These are phyloP conservation scores for Ophioninae sp. DNA, from an alignment of 2,888 invertebrate species.

Conservation along the genomic window DNA sequence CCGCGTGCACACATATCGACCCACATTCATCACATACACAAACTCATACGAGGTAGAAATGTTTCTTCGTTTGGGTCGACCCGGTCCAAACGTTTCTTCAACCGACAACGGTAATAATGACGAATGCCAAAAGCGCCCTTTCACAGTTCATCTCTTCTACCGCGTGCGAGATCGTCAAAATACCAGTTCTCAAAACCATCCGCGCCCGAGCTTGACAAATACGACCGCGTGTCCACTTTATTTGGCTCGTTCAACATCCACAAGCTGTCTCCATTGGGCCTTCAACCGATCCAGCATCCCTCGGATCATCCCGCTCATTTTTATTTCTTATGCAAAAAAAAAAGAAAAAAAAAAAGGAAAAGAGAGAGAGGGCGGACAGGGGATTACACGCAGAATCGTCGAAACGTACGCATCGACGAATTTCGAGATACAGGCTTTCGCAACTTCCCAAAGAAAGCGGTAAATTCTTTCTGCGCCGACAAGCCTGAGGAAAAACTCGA, in stretches of 20 bases:
- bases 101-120: constrained; percentile 78
- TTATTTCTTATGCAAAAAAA: constrained; percentile 21
- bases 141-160: constrained; percentile 56
- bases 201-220: neutral
- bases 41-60: constrained; percentile 1
- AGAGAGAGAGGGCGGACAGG: neutral
- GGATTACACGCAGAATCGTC: constrained; percentile 23
- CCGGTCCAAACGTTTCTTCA: constrained; percentile 61
- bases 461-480: constrained; percentile 13
- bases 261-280: neutral
- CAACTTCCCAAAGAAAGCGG: constrained; percentile 17
- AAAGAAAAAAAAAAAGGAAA: neutral
- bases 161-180: constrained; percentile 57
- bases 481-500: constrained; percentile 46
- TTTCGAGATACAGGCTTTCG: constrained; percentile 27
- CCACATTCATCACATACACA: constrained; percentile 23
- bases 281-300: neutral
- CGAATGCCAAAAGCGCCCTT: constrained; percentile 73
- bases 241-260: constrained; percentile 39
- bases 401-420: constrained; percentile 46
- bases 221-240: constrained; percentile 32
- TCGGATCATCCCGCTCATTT: neutral
- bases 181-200: constrained; percentile 60
- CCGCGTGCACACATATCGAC: neutral
- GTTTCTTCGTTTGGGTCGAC: constrained; percentile 24